Base-by-base conservation (phyloP, 2,888 invertebrate genomes). In the Phymatocera aterrima region DNA sequence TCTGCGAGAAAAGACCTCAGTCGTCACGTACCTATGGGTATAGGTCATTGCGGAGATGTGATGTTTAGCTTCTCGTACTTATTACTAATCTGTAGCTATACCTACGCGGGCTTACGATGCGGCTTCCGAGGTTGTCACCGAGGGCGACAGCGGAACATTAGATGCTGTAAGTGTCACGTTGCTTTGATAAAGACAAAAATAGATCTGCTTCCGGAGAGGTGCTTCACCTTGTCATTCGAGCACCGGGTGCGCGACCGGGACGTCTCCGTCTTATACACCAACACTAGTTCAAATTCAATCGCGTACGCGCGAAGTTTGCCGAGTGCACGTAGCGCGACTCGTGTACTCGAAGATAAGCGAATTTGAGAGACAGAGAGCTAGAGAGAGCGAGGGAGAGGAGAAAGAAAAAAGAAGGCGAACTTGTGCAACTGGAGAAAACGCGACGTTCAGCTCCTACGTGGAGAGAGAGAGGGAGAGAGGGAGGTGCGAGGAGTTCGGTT, bases 181-280 rank as follows among this genome's bases (percentile, higher is more conserved):
- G 21, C 48, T 57, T 77, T 77, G 85, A 86, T 86, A 86, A 84
- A 82, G 80, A 83, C 82, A 81, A 84, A 85, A 84, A 85, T 85
- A 84, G 82, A 83, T 81, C 82, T 81, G 84, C 85, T 86, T 86
- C 86, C 86, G 86, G 85, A 85, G 84, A 81, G 81, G 83, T 85
- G 83, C 85, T 84, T 85, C 83, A 84, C 84, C 84, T 83, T 84
- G 85, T 84, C 82, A 86, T 81, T 82, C 81, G 86, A 85, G 83
- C 82, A 75, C 28, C 57, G 60, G 75, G 75, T 75, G 43, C 75
- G 75, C 54, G 75, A 75, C 75, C 75, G 75, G 60, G 75, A 75
- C 57, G 75, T 75, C 75, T 75, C 75, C 75, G 75, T 40, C 57
- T 40, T 40, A 43, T 31, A 72, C 51, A 31, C 72, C 28, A 61